These are phyloP conservation scores for Amblyjoppa fuscipennis DNA, from an alignment of 2,888 invertebrate species.

Conservation along the genomic window DNA sequence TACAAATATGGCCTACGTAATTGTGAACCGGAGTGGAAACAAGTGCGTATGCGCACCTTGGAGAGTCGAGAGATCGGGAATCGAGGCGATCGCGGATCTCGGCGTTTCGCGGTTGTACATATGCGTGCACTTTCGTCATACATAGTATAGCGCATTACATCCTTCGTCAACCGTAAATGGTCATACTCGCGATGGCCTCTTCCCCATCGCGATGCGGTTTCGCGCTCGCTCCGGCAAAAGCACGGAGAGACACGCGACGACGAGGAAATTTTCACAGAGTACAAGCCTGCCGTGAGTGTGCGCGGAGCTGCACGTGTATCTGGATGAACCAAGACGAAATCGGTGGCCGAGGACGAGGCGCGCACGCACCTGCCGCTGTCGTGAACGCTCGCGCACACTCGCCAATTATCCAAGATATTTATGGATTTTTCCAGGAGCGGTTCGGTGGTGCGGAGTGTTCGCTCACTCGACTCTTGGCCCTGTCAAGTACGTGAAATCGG, in stretches of 20 bases:
- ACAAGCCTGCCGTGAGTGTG: conserved; percentile 6
- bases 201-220: conserved; percentile 61
- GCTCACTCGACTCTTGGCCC: neutral
- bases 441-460: conserved; percentile 29
- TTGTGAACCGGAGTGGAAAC: conserved; percentile 46
- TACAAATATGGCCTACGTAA: conserved; percentile 4
- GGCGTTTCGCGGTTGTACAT: conserved; percentile 44
- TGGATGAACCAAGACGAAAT: conserved; percentile 54
- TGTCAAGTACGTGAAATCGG: conserved; percentile 30
- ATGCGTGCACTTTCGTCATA: conserved; percentile 15
- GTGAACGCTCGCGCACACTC: conserved; percentile 62
- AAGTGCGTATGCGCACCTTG: conserved; percentile 11
- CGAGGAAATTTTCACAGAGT: conserved; percentile 69
- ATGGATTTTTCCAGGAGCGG: conserved; percentile 75
- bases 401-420: conserved; percentile 75
- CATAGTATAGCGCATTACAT: conserved; percentile 18
- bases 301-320: neutral
- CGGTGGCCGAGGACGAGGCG: conserved; percentile 62
- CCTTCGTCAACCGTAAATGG: conserved; percentile 63
- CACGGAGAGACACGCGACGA: conserved; percentile 70
- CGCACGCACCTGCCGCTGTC: conserved; percentile 75
- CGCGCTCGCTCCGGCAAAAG: conserved; percentile 57
- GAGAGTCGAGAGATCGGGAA: conserved; percentile 39
- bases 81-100: conserved; percentile 41
- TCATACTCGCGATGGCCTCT: conserved; percentile 55